phyloP scores from a whole-genome alignment of 2,797 vertebrate genomes.

The Adrianichthys oophorus region DNA sequence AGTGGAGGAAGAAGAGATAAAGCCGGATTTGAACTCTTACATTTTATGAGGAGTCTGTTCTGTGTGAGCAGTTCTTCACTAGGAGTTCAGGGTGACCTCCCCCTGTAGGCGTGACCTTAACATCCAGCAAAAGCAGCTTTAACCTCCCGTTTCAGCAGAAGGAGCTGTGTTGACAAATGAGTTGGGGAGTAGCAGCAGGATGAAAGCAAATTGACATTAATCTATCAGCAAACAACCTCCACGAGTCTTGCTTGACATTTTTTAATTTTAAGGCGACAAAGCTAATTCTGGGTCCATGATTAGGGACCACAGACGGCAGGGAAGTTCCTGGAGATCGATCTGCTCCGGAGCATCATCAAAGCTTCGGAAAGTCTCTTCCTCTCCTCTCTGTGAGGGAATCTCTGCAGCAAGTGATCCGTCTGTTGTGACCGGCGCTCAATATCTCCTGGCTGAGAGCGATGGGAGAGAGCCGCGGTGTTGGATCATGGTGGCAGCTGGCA shows the following conservation, averaged over 20 bases:
- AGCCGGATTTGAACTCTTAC: slow-evolving; percentile 48
- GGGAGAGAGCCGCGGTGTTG: slow-evolving; percentile 37
- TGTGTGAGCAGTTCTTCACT: slow-evolving; percentile 29
- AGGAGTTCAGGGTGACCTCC: slow-evolving; percentile 9
- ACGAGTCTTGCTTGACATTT: slow-evolving; percentile 68
- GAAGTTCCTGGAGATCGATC: slow-evolving; percentile 68
- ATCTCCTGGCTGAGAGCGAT: slow-evolving; percentile 67
- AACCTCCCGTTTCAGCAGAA: slow-evolving; percentile 13
- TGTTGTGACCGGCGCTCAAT: slow-evolving; percentile 65
- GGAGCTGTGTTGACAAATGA: slow-evolving; percentile 34
- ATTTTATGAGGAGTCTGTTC: slow-evolving; percentile 38
- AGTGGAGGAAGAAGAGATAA: slow-evolving; percentile 37
- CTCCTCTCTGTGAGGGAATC: slow-evolving; percentile 67
- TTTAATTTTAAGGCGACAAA: slow-evolving; percentile 75
- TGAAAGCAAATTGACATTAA: slow-evolving; percentile 54
- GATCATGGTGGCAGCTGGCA: slow-evolving; percentile 52
- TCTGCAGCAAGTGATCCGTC: slow-evolving; percentile 71
- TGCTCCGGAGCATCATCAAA: slow-evolving; percentile 36
- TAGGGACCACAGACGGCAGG: slow-evolving; percentile 54
- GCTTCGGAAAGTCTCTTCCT: slow-evolving; percentile 43
- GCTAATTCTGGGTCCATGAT: slow-evolving; percentile 66
- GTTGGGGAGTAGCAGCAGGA: slow-evolving; percentile 30
- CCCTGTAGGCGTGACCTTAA: slow-evolving; percentile 1
- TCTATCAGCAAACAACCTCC: slow-evolving; percentile 51
- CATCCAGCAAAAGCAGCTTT: slow-evolving; percentile 15